phyloP scores from a whole-genome alignment of 2,113 vertebrate genomes.

The Rhea pennata region DNA sequence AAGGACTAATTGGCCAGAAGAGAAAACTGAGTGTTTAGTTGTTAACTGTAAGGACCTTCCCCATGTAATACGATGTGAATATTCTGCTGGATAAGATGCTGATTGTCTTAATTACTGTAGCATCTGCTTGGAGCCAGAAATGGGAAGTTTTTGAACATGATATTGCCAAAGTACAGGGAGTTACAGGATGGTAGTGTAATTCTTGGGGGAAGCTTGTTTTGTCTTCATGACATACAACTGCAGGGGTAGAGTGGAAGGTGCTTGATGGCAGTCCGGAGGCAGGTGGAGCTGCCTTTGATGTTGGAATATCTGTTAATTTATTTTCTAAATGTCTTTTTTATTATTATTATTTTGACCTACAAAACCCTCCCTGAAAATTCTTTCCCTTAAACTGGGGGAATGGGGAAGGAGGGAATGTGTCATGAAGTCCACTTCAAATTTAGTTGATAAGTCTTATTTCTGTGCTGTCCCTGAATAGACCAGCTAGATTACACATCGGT shows the following conservation, averaged over 20 bases:
- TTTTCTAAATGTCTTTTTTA: neutral
- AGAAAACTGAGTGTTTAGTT: neutral
- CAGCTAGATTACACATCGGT: no score
- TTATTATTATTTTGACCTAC: neutral
- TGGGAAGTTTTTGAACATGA: neutral
- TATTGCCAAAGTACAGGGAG: neutral
- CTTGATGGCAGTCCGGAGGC: neutral
- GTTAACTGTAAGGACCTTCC: neutral
- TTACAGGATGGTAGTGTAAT: neutral
- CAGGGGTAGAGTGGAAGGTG: neutral
- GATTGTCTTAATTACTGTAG: neutral
- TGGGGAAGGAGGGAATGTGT: neutral
- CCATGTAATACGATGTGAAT: rapidly evolving
- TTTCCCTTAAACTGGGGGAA: neutral
- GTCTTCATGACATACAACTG: neutral
- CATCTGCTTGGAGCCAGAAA: neutral
- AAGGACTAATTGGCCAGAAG: neutral
- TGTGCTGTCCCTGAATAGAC: neutral
- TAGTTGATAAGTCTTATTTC: neutral
- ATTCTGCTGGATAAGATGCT: neutral
- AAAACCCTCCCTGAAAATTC: neutral
- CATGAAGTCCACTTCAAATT: neutral
- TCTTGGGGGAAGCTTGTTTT: neutral
- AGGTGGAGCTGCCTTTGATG: neutral
- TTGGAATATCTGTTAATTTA: neutral